Conservation (phyloP, 2,113 vertebrate species). For the Mormoops blainvillei region DNA sequence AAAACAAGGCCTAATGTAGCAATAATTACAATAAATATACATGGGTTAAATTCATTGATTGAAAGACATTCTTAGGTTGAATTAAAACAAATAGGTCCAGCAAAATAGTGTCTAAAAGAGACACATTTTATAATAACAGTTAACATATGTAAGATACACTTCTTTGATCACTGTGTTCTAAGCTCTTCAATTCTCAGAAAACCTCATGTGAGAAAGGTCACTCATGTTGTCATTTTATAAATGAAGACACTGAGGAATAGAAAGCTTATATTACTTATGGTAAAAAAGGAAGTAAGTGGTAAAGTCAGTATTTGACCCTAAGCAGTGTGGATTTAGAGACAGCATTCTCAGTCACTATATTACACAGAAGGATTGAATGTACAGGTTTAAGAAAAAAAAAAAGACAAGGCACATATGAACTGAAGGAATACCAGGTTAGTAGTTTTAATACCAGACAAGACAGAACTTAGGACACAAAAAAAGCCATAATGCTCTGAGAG, state of each 20-base stretch:
- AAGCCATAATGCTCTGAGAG: not conserved
- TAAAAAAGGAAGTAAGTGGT: not conserved
- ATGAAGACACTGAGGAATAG: not conserved
- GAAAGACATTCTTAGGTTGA: not conserved
- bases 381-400: not conserved
- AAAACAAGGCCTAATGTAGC: not conserved
- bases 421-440: not conserved
- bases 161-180: not conserved
- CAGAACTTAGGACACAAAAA: not conserved
- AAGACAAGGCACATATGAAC: not conserved
- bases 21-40: not conserved
- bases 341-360: not conserved
- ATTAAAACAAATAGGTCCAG: not conserved
- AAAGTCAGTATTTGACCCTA: not conserved
- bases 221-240: not conserved
- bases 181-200: not conserved
- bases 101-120: not conserved
- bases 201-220: not conserved
- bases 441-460: not conserved
- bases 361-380: not conserved
- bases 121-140: not conserved
- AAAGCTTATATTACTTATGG: not conserved
- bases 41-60: not conserved
- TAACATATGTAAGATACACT: not conserved
- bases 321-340: not conserved